These are phyloP conservation scores for Drosophila burlai DNA, from an alignment of 1,140 invertebrate genomes.

Conservation along the genomic window DNA sequence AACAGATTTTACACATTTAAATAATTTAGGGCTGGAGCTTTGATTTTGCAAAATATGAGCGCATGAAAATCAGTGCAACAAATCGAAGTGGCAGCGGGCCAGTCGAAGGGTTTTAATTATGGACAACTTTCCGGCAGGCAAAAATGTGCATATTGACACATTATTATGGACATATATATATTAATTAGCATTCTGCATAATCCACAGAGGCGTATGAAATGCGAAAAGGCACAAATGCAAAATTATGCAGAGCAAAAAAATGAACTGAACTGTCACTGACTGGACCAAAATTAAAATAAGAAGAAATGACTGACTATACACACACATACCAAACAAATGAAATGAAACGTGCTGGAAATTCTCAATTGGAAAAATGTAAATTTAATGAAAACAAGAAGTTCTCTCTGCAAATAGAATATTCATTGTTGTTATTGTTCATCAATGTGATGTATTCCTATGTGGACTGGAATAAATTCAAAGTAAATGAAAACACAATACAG, in stretches of 20 bases:
- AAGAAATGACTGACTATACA: constrained; percentile 6
- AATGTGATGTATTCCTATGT: constrained; percentile 11
- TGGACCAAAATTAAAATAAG: constrained; percentile 54
- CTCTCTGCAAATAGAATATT: constrained; percentile 29
- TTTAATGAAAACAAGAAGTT: constrained; percentile 51
- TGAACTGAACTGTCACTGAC: neutral
- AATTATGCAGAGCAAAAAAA: constrained; percentile 49
- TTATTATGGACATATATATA: constrained; percentile 70
- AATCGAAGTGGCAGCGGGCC: constrained; percentile 39
- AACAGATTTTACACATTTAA: constrained; percentile 50
- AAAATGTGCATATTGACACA: constrained; percentile 68
- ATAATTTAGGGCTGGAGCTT: constrained; percentile 24
- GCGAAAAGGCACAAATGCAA: constrained; percentile 29
- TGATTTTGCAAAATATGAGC: constrained; percentile 20
- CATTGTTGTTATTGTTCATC: constrained; percentile 18
- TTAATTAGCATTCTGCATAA: constrained; percentile 78
- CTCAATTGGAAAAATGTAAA: constrained; percentile 67
- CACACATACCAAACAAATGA: constrained; percentile 40
- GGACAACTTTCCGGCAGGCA: constrained; percentile 8
- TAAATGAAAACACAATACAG: constrained; percentile 26
- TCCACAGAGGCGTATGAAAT: constrained; percentile 55
- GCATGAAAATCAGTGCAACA: constrained; percentile 19
- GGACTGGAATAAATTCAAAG: constrained; percentile 24
- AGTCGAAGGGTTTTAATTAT: constrained; percentile 46
- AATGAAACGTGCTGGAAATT: constrained; percentile 63